These are phyloP conservation scores for Chinchilla lanigera DNA, from an alignment of 2,113 vertebrate species.

Conservation along the genomic window DNA sequence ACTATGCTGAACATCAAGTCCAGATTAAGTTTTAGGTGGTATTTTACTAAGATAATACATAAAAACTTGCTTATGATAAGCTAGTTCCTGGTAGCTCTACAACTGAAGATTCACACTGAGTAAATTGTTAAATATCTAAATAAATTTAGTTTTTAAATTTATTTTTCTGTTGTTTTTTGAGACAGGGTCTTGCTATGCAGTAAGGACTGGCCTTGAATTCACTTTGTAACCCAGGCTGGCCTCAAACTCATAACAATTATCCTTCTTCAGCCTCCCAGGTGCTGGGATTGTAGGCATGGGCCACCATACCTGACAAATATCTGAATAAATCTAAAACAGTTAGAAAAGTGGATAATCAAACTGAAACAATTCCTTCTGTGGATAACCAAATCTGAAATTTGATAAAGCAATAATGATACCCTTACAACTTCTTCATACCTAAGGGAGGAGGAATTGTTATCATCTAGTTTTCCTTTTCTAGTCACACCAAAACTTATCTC, in stretches of 20 bases:
- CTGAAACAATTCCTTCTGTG: not conserved
- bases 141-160: not conserved
- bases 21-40: not conserved
- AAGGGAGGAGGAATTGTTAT: not conserved
- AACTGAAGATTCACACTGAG: not conserved
- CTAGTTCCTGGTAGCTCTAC: not conserved
- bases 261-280: too few species aligned
- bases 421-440: not conserved
- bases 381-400: not conserved
- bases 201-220: too few species aligned
- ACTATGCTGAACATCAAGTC: not conserved
- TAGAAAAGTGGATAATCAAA: not conserved
- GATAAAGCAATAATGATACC: not conserved
- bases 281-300: too few species aligned
- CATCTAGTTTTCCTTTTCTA: not conserved
- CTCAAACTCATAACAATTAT: too few species aligned
- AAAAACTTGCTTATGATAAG: not conserved
- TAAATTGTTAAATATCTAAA: not conserved
- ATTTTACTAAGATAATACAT: not conserved
- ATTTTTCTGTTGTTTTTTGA: too few species aligned
- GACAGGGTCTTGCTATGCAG: too few species aligned
- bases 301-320: not conserved
- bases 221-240: too few species aligned
- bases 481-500: not conserved
- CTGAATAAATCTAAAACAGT: not conserved